Evolutionary conservation across 2,113 vertebrate species (phyloP), one percentile per base, ranked within the genome.

Genomic region (Naja naja): DNA sequence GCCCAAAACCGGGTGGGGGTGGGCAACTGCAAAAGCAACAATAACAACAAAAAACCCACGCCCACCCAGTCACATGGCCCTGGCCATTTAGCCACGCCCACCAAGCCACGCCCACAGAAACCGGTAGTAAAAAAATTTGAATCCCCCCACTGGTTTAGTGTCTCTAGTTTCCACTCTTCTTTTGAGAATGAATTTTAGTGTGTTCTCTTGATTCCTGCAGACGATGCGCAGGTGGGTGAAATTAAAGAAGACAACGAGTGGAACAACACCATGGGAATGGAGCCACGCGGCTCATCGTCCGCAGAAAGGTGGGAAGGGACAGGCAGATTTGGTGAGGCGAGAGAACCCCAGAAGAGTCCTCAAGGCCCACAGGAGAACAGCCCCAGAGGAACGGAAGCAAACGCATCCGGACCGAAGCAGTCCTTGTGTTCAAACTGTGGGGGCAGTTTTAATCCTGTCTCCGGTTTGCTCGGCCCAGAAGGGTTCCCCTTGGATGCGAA

Each of bases 361-460:
- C 27, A 52, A 23, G 39, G 30, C 2, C 34, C 49, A 1, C 88
- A 49, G 6, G 88, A 52, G 27, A 86, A 85, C 5, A 20, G 43
- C 14, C 92, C 92, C 5, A n/a, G 16, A 6, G 88, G 54, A 8
- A 52, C 30, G 0, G 88, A 64, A 4, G 88, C 9, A 11, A 60
- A 3, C 3, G 1, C 88, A 0, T 0, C 88, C 0, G 88, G 27
- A 30, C 54, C 1, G 74, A 86, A 90, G 25, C 92, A 27, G 0
- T 86, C 92, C 0, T n/a, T 93, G 54, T 93, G 92, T 20, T 90
- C 92, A 0, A 93, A 93, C 16, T 93, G 92, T 25, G 92, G 92
- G 6, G 92, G 88, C 20, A 23, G 20, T 20, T 90, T 93, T 81
- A 90, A 90, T 30, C 92, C 88, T 3, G 6, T 8, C 43, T 60